Percentiles rank a stretch among this genome's conserved stretches.
Evolutionary conservation across 2,888 invertebrate genomes (phyloP).

Genomic region (Achlya flavicornis): DNA sequence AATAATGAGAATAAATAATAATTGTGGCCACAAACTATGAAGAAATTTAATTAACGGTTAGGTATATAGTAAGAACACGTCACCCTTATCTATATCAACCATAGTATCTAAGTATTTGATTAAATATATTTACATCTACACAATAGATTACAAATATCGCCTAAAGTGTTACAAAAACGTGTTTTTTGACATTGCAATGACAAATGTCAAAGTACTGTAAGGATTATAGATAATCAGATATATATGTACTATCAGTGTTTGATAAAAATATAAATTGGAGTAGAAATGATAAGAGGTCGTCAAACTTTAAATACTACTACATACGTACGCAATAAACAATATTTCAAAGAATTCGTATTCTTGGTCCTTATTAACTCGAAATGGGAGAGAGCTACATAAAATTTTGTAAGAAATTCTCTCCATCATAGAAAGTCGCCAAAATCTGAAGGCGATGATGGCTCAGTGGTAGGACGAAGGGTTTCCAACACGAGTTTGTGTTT

Average conservation of each 20-base stretch:
- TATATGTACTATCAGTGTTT: constrained; percentile 22
- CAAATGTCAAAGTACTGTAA: constrained; percentile 23
- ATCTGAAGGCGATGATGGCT: too few relatives aligned
- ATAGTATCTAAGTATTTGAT: background rate
- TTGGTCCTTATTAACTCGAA: too few relatives aligned
- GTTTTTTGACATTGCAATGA: constrained; percentile 46
- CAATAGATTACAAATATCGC: constrained; percentile 13
- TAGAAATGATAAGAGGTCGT: constrained; percentile 40
- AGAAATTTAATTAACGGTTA: too few relatives aligned
- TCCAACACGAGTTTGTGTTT: too few relatives aligned
- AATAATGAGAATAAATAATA: too few relatives aligned
- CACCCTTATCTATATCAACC: background rate
- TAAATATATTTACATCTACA: background rate
- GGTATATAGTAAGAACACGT: too few relatives aligned
- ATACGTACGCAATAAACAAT: background rate
- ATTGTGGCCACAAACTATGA: too few relatives aligned
- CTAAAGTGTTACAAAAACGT: constrained; percentile 33
- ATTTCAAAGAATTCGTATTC: background rate
- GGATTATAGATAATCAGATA: constrained; percentile 35
- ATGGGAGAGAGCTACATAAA: too few relatives aligned
- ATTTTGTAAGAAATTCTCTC: too few relatives aligned
- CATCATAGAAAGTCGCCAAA: too few relatives aligned
- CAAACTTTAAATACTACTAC: constrained; percentile 14
- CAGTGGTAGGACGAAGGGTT: too few relatives aligned
- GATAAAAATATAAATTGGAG: constrained; percentile 46